Evolutionary conservation across 2,113 vertebrate species (phyloP), one percentile per base, ranked within the genome.

Genomic region (Chaenocephalus aceratus): DNA sequence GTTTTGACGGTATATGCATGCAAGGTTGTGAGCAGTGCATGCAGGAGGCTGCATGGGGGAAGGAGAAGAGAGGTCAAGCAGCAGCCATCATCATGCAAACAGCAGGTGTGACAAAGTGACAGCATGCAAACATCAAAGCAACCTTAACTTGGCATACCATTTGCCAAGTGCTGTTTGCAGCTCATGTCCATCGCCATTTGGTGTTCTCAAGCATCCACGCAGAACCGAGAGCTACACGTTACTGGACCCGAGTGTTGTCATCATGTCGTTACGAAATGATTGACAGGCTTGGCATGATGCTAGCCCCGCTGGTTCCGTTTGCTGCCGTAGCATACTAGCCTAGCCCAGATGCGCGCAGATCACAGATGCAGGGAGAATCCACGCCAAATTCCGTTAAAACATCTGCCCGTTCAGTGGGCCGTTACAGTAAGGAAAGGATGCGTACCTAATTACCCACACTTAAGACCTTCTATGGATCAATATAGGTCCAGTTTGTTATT

Each of bases 41-140:
- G 82, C 56, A 76, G 72, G 72, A 67, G 74, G 44, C 65, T 65
- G 75, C 67, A 34, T 23, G 57, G 41, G 65, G 72, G 59, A 41
- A 46, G 69, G 75, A 63, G 79, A 85, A 34, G 75, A 57, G 81
- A 77, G 88, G 86, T 85, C 88, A 86, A 79, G 84, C 80, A 75
- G 78, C 82, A 74, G 82, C 71, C 86, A 76, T 75, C 71, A 71
- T 77, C 83, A 79, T 57, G 84, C 79, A 81, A 85, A 79, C 81
- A 88, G 89, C 91, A 93, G 90, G 88, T 92, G 83, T 88, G 88
- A 91, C 87, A 89, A 66, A 83, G 88, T 90, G 89, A 90, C 89
- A 88, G 71, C 86, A 84, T 48, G 79, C 81, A 84, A 73, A 91
- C 74, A 90, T 86, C 76, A 80, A 83, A 83, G 87, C 73, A 5